Evolutionary conservation across 2,888 invertebrate species (phyloP), one percentile per base, ranked within the genome.

Genomic region (Melieria picta): DNA sequence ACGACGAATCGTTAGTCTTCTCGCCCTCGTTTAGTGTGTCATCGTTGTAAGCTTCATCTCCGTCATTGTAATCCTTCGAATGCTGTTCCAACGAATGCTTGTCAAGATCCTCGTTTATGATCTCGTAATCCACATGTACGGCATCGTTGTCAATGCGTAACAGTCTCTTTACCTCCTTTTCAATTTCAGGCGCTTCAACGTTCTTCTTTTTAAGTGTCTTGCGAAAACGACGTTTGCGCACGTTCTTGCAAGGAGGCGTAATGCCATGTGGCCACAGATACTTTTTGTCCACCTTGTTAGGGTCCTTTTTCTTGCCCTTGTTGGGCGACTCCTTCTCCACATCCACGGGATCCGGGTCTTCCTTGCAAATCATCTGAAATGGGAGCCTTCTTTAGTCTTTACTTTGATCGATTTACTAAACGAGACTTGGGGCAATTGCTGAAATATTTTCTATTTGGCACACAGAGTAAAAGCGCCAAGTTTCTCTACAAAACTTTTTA

Each of bases 191-290:
- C 43, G 97, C 96, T 87, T 98, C 98, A 1, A 96, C 95, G 87
- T 94, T 96, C 87, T 99, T 99, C 86, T 99, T 99, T 84, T 96
- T 96, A 46, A 98, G 86, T 0, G 97, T 98, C 88, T 98, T 98
- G 50, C 98, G 90, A 82, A 98, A 98, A 72, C 98, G 90, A 69
- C 97, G 90, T 79, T 94, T 94, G 9, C 98, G 90, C 0, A 97
- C 95, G 88, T 99, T 99, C 86, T 99, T 99, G 72, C 97, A 89
- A 0, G 99, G 98, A 0, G 98, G 97, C 4, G 98, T 97, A 61
- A 99, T 89, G 50, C 99, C 99, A 87, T 99, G 99, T 0, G 97
- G 97, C 91, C 92, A 97, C 3, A 97, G 88, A 87, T 93, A 98
- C 83, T 97, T 97, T 82, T 97, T 97, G 78, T 98, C 97, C 0